phyloP scores from a whole-genome alignment of 2,113 vertebrate species.

The Castor canadensis region DNA sequence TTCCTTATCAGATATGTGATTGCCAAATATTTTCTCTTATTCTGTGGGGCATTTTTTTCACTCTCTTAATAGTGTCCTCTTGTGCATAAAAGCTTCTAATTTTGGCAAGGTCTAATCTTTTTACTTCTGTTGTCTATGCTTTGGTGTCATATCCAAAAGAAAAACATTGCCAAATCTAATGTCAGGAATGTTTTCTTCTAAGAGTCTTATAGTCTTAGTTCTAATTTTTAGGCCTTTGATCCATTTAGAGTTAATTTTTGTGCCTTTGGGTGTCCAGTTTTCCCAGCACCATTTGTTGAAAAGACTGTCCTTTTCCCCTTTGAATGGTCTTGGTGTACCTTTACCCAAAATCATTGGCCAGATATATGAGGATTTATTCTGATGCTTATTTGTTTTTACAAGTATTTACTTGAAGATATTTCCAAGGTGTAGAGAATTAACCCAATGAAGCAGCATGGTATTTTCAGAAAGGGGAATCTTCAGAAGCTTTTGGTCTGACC shows the following conservation, averaged over 20 bases:
- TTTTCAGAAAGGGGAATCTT: conserved; percentile 51
- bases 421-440: background rate
- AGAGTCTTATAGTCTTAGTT: conserved; percentile 8
- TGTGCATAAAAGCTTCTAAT: background rate
- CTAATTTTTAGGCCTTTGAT: conserved; percentile 4
- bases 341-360: conserved; percentile 20
- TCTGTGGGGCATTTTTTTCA: conserved; percentile 9
- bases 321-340: background rate
- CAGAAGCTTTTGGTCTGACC: conserved; percentile 38
- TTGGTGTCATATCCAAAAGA: conserved; percentile 2
- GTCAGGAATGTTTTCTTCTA: conserved; percentile 47
- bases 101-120: conserved; percentile 22
- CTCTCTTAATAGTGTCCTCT: conserved; percentile 14
- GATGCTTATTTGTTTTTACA: conserved; percentile 33
- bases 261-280: background rate
- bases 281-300: conserved; percentile 35
- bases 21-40: conserved; percentile 25
- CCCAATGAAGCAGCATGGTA: conserved; percentile 30
- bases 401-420: conserved; percentile 4
- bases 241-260: conserved; percentile 37
- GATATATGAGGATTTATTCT: conserved; percentile 27
- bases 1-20: background rate
- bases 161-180: background rate
- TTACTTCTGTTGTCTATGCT: conserved; percentile 22
- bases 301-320: background rate